Evolutionary conservation across 2,888 invertebrate genomes (phyloP), one percentile per base, ranked within the genome.

Genomic region (Stenchaetothrips biformis): DNA sequence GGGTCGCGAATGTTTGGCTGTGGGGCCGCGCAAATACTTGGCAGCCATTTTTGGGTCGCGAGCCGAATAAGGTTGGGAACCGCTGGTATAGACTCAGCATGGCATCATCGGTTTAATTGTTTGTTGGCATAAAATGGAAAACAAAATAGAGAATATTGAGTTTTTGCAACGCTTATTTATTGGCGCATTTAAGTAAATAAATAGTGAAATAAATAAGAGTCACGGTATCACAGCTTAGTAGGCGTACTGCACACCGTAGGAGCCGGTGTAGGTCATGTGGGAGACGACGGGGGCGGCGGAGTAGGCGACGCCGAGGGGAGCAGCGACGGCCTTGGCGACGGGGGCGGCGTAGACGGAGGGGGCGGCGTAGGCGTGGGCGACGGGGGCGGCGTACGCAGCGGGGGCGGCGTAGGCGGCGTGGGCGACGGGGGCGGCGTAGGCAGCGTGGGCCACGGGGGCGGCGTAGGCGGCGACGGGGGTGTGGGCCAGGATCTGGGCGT

Each of bases 271-370:
- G 82, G 83, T 77, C 77, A 84, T 80, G 82, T 84, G 83, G 77
- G 83, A 81, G 82, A 84, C 83, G 48, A 83, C 82, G 79, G 84
- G 84, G 80, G 83, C 83, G 37, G 85, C 84, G 79, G 82, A 83
- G 83, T 84, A 85, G 67, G 83, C 83, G 80, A 84, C 84, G 80
- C 85, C 84, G 79, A 84, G 81, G 79, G 83, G 80, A 80, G 80
- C 80, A 78, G 80, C 80, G 80, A 80, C 80, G 81, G 82, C 80
- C 79, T 82, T 82, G 79, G 82, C 82, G 81, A 82, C 81, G 27
- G 78, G 79, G 78, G 53, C 48, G 53, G 80, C 77, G 80, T 82
- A 74, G 82, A 79, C 80, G 81, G 37, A 81, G 77, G 81, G 81
- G 79, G 81, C 80, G 81, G 80, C 82, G 48, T 80, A 80, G 79